phyloP scores from a whole-genome alignment of 1,140 invertebrate species.

The Streblospio benedicti region DNA sequence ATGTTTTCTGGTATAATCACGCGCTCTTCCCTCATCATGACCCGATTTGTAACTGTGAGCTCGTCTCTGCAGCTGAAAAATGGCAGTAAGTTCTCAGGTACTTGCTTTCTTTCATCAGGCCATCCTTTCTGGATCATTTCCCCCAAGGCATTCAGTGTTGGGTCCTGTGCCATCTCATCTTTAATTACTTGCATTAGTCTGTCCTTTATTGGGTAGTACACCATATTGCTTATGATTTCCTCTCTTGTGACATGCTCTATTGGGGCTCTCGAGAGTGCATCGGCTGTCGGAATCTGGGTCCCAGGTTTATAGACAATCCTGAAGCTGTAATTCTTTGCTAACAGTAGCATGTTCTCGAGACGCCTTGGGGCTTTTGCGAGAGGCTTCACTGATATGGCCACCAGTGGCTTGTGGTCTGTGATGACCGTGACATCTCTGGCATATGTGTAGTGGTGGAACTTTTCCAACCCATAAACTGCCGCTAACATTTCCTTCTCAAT shows the following conservation, averaged over 20 bases:
- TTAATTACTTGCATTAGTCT: background rate
- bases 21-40: background rate
- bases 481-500: slow-evolving; percentile 51
- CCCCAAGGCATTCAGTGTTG: background rate
- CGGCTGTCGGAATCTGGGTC: too few species aligned
- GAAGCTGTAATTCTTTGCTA: slow-evolving; percentile 1
- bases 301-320: background rate
- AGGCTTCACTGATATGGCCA: slow-evolving; percentile 21
- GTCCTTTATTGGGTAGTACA: background rate
- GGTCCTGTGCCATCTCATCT: background rate
- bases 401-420: slow-evolving; percentile 42
- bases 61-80: slow-evolving; percentile 7
- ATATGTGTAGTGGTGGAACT: slow-evolving; percentile 51
- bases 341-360: slow-evolving; percentile 5
- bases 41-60: background rate
- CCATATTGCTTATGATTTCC: too few species aligned
- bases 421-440: slow-evolving; percentile 30
- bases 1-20: background rate
- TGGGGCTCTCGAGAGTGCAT: background rate
- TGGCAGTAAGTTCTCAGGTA: background rate
- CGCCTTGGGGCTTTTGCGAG: slow-evolving; percentile 8
- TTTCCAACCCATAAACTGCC: slow-evolving; percentile 48
- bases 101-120: background rate
- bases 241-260: background rate
- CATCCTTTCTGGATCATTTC: too few species aligned